A percentile compares a stretch with the other conserved stretches of the same genome.
Conservation (phyloP, 2,888 invertebrate species). For the Liopterus haemorrhoidalis region DNA sequence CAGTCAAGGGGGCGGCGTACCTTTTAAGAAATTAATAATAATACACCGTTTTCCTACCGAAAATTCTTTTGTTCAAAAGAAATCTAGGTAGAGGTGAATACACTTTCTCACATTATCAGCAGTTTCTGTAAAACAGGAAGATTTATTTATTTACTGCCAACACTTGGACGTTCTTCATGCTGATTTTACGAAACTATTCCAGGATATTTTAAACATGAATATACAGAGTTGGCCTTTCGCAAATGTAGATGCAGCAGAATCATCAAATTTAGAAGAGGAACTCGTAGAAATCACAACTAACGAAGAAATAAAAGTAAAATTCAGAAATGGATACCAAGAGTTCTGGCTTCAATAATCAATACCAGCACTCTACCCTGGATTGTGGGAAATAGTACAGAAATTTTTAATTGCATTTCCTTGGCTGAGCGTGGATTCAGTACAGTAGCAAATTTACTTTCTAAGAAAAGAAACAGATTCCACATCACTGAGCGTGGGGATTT, state of each 20-base stretch:
- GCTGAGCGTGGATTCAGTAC: slow-evolving; percentile 8
- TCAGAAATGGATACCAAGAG: slow-evolving; percentile 28
- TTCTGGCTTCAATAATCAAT: slow-evolving; percentile 28
- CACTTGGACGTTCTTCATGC: slow-evolving; percentile 28
- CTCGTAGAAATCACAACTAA: slow-evolving; percentile 31
- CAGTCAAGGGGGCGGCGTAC: no score
- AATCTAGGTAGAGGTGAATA: slow-evolving; percentile 35
- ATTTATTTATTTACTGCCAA: slow-evolving; percentile 26
- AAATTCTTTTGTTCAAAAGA: slow-evolving; percentile 29
- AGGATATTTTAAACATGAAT: slow-evolving; percentile 29
- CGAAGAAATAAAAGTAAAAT: slow-evolving; percentile 31
- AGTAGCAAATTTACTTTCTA: neutral
- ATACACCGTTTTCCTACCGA: slow-evolving; percentile 33
- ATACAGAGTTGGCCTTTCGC: slow-evolving; percentile 32
- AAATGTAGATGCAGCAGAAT: slow-evolving; percentile 30
- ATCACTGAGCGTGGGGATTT: no score
- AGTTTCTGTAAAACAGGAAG: slow-evolving; percentile 22
- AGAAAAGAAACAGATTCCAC: slow-evolving; percentile 7
- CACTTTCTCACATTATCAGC: slow-evolving; percentile 22
- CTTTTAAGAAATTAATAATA: no score
- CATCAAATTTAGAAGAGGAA: slow-evolving; percentile 30
- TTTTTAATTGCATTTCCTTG: slow-evolving; percentile 7
- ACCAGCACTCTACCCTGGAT: slow-evolving; percentile 4
- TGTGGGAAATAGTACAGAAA: slow-evolving; percentile 1
- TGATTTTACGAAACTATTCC: slow-evolving; percentile 30